These are phyloP conservation scores for Acinonyx jubatus DNA, from an alignment of 2,113 vertebrate genomes.

Conservation along the genomic window DNA sequence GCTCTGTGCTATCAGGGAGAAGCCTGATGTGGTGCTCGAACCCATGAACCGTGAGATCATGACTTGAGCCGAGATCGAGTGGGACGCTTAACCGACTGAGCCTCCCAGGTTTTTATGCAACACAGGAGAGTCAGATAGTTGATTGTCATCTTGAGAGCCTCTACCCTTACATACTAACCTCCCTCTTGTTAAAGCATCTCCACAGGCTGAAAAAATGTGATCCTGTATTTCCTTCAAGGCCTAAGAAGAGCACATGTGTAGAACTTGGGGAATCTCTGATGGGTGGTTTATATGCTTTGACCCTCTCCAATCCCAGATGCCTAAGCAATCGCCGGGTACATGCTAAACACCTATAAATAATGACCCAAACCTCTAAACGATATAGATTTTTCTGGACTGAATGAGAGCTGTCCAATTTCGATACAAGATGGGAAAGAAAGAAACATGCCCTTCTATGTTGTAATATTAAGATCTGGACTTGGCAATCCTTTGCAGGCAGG, in stretches of 20 bases:
- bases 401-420: background rate
- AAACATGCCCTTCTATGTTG: background rate
- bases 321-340: background rate
- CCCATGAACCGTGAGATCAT: no score
- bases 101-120: background rate
- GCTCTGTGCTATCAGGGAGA: no score
- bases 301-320: background rate
- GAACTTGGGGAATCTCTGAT: background rate
- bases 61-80: no score
- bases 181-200: background rate
- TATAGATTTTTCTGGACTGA: background rate
- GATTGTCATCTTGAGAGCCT: slow-evolving; percentile 18
- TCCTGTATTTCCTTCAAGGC: background rate
- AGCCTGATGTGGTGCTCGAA: no score
- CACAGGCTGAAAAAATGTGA: background rate
- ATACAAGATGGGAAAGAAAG: background rate
- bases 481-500: background rate
- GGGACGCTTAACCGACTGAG: no score
- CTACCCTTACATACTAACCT: background rate
- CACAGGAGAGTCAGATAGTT: slow-evolving; percentile 4
- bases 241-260: background rate
- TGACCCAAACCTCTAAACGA: background rate
- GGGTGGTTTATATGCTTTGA: background rate
- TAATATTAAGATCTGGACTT: background rate
- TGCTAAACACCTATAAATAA: background rate